A percentile compares a stretch with the other conserved stretches of the same genome.
Conservation (phyloP, 2,888 invertebrate species). For the Leucoptera coffeella region DNA sequence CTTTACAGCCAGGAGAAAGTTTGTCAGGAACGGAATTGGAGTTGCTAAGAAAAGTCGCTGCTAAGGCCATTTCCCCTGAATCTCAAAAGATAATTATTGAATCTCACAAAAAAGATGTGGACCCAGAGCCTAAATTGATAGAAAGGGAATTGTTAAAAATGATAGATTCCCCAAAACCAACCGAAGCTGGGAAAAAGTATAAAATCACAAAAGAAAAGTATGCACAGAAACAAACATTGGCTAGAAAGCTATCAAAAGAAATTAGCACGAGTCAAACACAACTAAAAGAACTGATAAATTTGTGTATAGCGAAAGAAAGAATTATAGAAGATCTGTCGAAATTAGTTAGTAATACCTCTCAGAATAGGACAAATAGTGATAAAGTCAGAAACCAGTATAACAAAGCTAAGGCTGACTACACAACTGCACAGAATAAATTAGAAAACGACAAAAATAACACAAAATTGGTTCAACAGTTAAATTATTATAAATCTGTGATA, state of each 20-base stretch:
- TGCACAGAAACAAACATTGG: conserved; percentile 39
- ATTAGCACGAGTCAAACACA: conserved; percentile 62
- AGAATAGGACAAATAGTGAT: conserved; percentile 42
- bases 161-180: conserved; percentile 43
- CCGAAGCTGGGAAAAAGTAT: conserved; percentile 43
- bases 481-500: conserved; percentile 22
- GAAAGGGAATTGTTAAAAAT: conserved; percentile 46
- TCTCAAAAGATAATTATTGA: conserved; percentile 49
- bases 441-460: conserved; percentile 54
- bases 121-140: conserved; percentile 49
- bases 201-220: conserved; percentile 49
- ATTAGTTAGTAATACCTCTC: conserved; percentile 22
- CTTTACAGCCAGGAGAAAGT: conserved; percentile 57
- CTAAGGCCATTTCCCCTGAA: conserved; percentile 46
- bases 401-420: conserved; percentile 48
- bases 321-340: conserved; percentile 61
- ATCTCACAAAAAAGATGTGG: conserved; percentile 47
- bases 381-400: conserved; percentile 58
- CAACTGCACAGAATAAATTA: conserved; percentile 49
- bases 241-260: conserved; percentile 48
- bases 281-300: conserved; percentile 65
- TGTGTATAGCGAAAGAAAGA: conserved; percentile 61
- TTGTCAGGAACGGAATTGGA: conserved; percentile 55
- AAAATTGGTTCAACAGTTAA: conserved; percentile 20
- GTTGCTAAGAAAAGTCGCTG: conserved; percentile 54